Percentiles rank a stretch among this genome's conserved stretches.
Evolutionary conservation across 2,888 invertebrate genomes (phyloP).

Genomic region (Lissocephala sabroskyi): DNA sequence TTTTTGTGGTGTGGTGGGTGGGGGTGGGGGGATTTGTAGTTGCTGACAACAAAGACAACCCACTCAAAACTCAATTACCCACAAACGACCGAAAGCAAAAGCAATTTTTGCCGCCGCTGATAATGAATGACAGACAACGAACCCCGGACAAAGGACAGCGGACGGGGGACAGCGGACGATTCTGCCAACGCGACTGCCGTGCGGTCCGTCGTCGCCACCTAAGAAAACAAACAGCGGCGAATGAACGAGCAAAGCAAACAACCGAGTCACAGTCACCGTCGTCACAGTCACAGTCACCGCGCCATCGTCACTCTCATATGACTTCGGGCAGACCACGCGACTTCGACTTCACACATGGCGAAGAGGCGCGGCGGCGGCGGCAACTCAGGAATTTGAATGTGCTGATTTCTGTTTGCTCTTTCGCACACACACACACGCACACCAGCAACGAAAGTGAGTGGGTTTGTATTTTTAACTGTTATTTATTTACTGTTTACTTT

Average conservation of each 20-base stretch:
- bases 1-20: too few relatives aligned
- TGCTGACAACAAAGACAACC: too few relatives aligned
- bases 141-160: too few relatives aligned
- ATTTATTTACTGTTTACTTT: too few relatives aligned
- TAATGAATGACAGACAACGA: too few relatives aligned
- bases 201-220: too few relatives aligned
- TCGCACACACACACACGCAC: slow-evolving; percentile 27
- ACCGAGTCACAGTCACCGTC: slow-evolving; percentile 8
- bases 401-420: slow-evolving; percentile 34
- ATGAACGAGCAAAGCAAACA: slow-evolving; percentile 19
- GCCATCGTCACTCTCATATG: slow-evolving; percentile 54
- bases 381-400: slow-evolving; percentile 56
- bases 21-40: too few relatives aligned
- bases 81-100: too few relatives aligned
- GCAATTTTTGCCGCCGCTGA: too few relatives aligned
- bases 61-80: too few relatives aligned
- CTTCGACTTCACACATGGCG: slow-evolving; percentile 42
- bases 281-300: slow-evolving; percentile 14
- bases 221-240: slow-evolving; percentile 37
- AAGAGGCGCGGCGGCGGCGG: slow-evolving; percentile 40
- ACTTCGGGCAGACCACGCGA: slow-evolving; percentile 62
- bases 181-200: too few relatives aligned
- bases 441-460: slow-evolving; percentile 13
- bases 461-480: not conserved
- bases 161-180: too few relatives aligned